Conservation (phyloP, 2,113 vertebrate genomes). For the Mobula hypostoma region DNA sequence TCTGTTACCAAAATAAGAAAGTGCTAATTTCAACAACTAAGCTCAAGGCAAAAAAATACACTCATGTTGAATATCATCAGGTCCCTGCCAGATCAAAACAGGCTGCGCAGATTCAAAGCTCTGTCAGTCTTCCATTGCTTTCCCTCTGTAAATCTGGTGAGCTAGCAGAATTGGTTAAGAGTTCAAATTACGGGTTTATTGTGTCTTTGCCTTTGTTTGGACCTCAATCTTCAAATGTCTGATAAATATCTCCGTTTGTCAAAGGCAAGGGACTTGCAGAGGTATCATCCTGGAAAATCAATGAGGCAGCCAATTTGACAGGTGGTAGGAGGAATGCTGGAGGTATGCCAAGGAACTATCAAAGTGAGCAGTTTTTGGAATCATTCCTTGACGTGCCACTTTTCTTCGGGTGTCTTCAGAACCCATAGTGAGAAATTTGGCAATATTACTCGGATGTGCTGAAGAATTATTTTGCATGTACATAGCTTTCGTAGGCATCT, state of each 20-base stretch:
- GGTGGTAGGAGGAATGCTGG: background rate
- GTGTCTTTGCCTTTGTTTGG: background rate
- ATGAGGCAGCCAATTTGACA: background rate
- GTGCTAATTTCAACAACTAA: background rate
- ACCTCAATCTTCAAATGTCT: background rate
- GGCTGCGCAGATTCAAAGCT: background rate
- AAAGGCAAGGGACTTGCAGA: no score
- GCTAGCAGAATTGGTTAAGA: background rate
- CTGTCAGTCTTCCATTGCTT: background rate
- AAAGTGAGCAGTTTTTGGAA: background rate
- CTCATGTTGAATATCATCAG: background rate
- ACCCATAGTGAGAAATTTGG: background rate
- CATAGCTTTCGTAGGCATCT: background rate
- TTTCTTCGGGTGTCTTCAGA: background rate
- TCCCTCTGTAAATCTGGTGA: background rate
- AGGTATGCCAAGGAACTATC: background rate
- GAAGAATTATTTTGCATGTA: background rate
- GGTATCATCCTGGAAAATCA: background rate
- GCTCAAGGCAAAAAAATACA: background rate
- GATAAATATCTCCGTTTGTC: background rate
- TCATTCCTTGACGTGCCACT: no score
- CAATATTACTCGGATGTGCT: background rate
- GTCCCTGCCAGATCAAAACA: background rate
- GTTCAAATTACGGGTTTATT: background rate
- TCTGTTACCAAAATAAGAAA: background rate